These are phyloP conservation scores for Iselma pallidipennis DNA, from an alignment of 2,888 invertebrate genomes.

Conservation along the genomic window DNA sequence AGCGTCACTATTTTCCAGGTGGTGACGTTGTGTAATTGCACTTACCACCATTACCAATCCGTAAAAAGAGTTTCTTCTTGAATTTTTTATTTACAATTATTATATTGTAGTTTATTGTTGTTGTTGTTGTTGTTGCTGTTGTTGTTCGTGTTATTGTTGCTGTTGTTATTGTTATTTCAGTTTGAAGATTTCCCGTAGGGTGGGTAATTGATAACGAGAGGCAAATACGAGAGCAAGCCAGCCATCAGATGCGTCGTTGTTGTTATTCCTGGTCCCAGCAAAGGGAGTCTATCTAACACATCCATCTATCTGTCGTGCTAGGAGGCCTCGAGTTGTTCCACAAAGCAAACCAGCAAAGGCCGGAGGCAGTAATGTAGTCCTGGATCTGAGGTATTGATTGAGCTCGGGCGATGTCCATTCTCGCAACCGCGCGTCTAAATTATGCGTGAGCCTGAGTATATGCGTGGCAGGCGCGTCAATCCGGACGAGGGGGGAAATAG, in stretches of 20 bases:
- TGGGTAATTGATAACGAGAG: not conserved
- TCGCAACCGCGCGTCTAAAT: slow-evolving; percentile 57
- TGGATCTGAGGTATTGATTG: slow-evolving; percentile 55
- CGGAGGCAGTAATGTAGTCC: slow-evolving; percentile 49
- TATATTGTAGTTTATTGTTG: no score
- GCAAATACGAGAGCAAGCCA: not conserved
- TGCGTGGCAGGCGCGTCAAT: slow-evolving; percentile 54
- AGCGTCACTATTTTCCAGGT: no score
- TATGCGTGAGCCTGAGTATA: slow-evolving; percentile 57
- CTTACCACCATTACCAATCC: no score
- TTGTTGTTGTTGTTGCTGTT: no score
- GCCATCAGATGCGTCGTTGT: slow-evolving; percentile 15
- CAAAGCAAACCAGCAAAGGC: slow-evolving; percentile 28
- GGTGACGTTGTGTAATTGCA: no score
- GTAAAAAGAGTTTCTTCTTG: no score
- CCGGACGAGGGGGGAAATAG: slow-evolving; percentile 31
- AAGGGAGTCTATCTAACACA: slow-evolving; percentile 26
- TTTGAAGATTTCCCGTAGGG: not conserved
- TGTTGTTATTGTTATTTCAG: not conserved
- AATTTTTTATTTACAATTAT: no score
- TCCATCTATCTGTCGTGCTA: slow-evolving; percentile 29
- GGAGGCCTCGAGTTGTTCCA: slow-evolving; percentile 17
- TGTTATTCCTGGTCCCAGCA: slow-evolving; percentile 6
- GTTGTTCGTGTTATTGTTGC: no score
- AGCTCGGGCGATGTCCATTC: slow-evolving; percentile 57